Conservation (phyloP, 2,888 invertebrate genomes). For the Lasioglossum morio region DNA sequence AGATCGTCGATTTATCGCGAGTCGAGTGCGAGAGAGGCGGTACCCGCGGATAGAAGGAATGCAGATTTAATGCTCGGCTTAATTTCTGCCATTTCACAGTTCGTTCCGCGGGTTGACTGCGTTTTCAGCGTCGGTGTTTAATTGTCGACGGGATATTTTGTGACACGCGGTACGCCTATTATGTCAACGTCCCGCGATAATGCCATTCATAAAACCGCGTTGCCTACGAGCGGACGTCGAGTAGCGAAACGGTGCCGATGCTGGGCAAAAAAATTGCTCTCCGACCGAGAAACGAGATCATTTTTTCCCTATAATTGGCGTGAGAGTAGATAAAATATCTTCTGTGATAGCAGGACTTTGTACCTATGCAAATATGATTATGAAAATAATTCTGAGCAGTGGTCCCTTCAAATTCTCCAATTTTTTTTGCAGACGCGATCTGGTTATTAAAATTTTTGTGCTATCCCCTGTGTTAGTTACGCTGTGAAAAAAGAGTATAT, state of each 20-base stretch:
- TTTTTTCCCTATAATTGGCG: background rate
- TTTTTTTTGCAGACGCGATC: too few species aligned
- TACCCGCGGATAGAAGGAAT: slow-evolving; percentile 44
- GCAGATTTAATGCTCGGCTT: slow-evolving; percentile 45
- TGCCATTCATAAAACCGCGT: slow-evolving; percentile 39
- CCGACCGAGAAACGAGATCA: background rate
- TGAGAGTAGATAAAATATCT: background rate
- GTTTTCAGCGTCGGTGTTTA: slow-evolving; percentile 46
- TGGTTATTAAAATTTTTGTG: background rate
- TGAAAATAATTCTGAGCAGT: background rate
- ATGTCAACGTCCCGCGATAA: slow-evolving; percentile 29
- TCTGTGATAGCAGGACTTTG: background rate
- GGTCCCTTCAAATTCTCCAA: background rate
- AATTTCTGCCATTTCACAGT: slow-evolving; percentile 57
- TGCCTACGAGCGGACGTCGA: background rate
- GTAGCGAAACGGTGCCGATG: background rate
- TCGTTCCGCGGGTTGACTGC: slow-evolving; percentile 41
- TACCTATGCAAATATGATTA: background rate
- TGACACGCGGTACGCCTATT: slow-evolving; percentile 36
- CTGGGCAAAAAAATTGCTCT: background rate
- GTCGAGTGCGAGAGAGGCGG: background rate
- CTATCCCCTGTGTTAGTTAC: background rate
- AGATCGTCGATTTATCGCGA: slow-evolving; percentile 51
- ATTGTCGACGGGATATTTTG: slow-evolving; percentile 41
- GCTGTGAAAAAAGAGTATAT: background rate